Evolutionary conservation across 1,140 invertebrate genomes (phyloP), one percentile per base, ranked within the genome.

Genomic region (Lucilia sericata): DNA sequence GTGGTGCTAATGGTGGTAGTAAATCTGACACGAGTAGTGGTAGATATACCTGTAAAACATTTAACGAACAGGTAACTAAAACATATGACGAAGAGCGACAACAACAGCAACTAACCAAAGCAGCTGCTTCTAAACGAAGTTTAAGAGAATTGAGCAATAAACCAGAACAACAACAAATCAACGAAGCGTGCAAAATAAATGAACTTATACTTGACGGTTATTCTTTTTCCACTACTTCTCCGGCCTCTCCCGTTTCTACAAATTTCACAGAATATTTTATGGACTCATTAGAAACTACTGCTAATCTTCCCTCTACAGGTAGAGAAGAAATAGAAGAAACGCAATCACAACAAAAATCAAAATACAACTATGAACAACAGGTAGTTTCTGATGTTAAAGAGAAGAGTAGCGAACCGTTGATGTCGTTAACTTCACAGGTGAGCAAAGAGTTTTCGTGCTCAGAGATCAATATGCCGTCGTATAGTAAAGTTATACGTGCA

Each of bases 251-350:
- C 76, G 76, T 80, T 51, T 19, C 42, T 49, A 49, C 19, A 13
- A 80, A 51, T 80, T 80, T 80, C 76, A 80, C 76, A 80, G 76
- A 80, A 80, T 80, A 80, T 51, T 80, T 49, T 80, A 80, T 80
- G 76, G 76, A 80, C 76, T 80, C 76, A 49, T 49, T 80, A 49
- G 76, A 80, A 21, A 80, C 76, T n/a, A 47, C 42, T 49, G 49
- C 42, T 19, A 42, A 17, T 80, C 65, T 21, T 21, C 42, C 76
- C n/a, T 36, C n/a, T 21, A 51, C 76, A 49, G 19, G 51, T 55
- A 55, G 51, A 10, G 74, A n/a, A 76, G 74, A 74, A 25, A 4
- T 12, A 74, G 25, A 7, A 74, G 74, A 76, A 36, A 34, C 42
- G 5, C 42, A 42, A 42, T 42, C 42, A 42, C 42, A 42, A 42